Percentiles rank a stretch among this genome's conserved stretches.
Evolutionary conservation across 2,888 invertebrate genomes (phyloP).

Genomic region (Adelognathus sp.): DNA sequence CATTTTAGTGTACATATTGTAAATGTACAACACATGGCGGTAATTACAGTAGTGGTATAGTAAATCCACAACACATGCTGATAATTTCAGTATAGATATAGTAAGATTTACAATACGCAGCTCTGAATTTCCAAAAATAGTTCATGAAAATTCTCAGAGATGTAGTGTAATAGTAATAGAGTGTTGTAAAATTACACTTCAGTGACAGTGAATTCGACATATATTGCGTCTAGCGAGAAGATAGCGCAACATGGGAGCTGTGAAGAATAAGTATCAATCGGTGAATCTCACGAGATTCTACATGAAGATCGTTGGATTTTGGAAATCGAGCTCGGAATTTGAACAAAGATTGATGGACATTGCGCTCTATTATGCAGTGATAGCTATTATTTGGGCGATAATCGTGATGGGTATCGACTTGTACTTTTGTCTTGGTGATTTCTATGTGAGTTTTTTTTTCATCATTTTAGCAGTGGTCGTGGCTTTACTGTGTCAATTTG

Average conservation of each 20-base stretch:
- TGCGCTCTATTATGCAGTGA: conserved; percentile 60
- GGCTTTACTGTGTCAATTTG: not conserved
- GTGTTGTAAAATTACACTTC: too few relatives aligned
- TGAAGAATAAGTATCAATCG: conserved; percentile 56
- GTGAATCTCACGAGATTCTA: conserved; percentile 61
- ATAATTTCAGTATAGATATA: too few relatives aligned
- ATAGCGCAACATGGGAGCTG: conserved; percentile 45
- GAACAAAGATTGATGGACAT: conserved; percentile 50
- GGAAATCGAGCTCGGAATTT: conserved; percentile 51
- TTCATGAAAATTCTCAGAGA: too few relatives aligned
- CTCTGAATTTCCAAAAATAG: too few relatives aligned
- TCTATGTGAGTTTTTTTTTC: conserved; percentile 59
- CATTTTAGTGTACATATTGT: too few relatives aligned
- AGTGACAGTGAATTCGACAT: too few relatives aligned
- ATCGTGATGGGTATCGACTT: conserved; percentile 56
- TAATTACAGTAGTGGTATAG: too few relatives aligned
- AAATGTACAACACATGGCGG: too few relatives aligned
- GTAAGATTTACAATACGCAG: too few relatives aligned
- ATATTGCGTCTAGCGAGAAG: not conserved
- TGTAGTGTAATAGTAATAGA: too few relatives aligned
- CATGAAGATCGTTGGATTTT: conserved; percentile 66
- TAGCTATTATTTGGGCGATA: conserved; percentile 28
- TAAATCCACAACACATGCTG: too few relatives aligned
- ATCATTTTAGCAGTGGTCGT: not conserved
- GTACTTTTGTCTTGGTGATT: conserved; percentile 61